Percentiles rank a stretch among this genome's conserved stretches.
Conservation (phyloP, 2,797 vertebrate species). For the Spinus pinus region DNA sequence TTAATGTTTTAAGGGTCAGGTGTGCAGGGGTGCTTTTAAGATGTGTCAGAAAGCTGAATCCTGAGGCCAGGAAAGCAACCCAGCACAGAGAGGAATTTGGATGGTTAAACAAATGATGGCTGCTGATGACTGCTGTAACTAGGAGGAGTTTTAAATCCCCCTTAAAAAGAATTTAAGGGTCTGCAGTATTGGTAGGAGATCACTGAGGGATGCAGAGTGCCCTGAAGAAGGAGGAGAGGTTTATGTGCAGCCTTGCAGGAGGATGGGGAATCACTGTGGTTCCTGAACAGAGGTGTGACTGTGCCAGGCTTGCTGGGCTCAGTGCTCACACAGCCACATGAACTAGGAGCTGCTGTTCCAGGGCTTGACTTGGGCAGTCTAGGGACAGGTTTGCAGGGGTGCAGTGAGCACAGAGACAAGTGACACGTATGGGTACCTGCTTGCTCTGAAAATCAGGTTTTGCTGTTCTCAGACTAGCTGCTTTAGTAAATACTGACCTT, state of each 20-base stretch:
- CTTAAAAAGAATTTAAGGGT: not conserved
- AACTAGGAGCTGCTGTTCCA: not conserved
- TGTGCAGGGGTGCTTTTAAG: not conserved
- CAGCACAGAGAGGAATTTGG: not conserved
- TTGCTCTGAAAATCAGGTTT: not conserved
- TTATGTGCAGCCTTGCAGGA: not conserved
- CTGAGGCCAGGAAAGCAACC: not conserved
- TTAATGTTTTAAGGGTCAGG: not conserved
- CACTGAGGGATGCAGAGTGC: not conserved
- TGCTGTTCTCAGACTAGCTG: not conserved
- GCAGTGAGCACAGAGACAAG: not conserved
- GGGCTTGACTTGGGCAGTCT: fast-evolving
- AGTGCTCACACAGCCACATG: fast-evolving
- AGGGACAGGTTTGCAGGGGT: not conserved
- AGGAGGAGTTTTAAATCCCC: not conserved
- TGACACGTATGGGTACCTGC: not conserved
- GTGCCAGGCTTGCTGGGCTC: fast-evolving
- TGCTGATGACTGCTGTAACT: not conserved
- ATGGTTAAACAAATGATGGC: not conserved
- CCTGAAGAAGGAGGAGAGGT: not conserved
- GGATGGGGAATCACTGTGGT: not conserved
- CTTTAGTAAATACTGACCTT: not conserved
- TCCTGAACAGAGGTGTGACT: not conserved
- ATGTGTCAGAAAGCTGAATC: not conserved
- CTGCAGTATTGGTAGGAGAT: not conserved